Conservation (phyloP, 2,113 vertebrate genomes). For the Stercorarius parasiticus region DNA sequence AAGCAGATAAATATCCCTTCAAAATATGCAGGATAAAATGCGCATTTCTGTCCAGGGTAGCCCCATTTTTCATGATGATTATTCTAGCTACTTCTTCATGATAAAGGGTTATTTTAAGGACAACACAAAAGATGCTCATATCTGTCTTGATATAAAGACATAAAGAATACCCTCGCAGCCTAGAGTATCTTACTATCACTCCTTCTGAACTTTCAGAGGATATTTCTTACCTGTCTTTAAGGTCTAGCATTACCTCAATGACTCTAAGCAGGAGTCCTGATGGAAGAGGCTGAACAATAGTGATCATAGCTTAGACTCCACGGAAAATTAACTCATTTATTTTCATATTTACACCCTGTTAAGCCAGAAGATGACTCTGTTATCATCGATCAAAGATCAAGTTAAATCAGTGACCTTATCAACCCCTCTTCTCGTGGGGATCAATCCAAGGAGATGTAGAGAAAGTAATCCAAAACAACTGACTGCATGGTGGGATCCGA, state of each 20-base stretch:
- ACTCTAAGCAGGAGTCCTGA: not conserved
- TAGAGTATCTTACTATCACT: not conserved
- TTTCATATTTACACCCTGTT: constrained; percentile 2
- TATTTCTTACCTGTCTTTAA: constrained; percentile 2
- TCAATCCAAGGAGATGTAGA: not conserved
- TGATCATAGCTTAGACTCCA: not conserved
- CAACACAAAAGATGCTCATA: not conserved
- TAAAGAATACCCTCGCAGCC: not conserved
- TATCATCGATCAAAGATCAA: not conserved
- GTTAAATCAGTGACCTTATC: not conserved
- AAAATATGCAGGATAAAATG: not conserved
- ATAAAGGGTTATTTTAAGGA: constrained; percentile 16
- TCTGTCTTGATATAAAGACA: constrained; percentile 17
- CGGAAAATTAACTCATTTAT: constrained; percentile 34
- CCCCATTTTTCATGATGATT: not conserved
- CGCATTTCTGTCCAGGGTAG: not conserved
- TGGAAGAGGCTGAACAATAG: not conserved
- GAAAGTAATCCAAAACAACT: not conserved
- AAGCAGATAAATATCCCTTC: not conserved
- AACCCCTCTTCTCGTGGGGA: not conserved
- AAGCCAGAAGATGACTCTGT: not conserved
- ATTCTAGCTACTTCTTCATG: not conserved
- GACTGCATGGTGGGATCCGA: not conserved
- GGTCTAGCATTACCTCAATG: not conserved
- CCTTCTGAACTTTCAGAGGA: not conserved